phyloP scores from a whole-genome alignment of 2,888 invertebrate species.

The Anarsia innoxiella region DNA sequence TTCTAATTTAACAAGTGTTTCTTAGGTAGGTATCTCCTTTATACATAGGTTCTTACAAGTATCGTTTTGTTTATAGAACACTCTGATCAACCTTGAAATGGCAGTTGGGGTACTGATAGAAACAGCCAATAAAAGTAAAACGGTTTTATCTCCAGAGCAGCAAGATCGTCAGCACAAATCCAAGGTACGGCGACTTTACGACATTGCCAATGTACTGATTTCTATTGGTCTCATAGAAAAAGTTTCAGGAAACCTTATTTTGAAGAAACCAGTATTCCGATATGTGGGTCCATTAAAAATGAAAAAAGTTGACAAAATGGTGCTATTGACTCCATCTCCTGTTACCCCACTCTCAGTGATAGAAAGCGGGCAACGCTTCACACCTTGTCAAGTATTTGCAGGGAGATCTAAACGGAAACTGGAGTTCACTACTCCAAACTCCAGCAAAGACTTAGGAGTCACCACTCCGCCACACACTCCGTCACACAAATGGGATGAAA shows the following conservation, averaged over 20 bases:
- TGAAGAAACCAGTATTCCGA: conserved; percentile 80
- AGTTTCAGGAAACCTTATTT: conserved; percentile 75
- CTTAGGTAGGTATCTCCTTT: too few species aligned
- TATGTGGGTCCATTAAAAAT: conserved; percentile 75
- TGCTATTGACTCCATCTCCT: conserved; percentile 46
- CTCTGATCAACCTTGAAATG: conserved; percentile 79
- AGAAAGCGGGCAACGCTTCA: conserved; percentile 38
- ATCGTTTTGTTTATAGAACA: conserved; percentile 68
- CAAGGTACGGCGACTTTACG: conserved; percentile 83
- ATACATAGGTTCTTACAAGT: too few species aligned
- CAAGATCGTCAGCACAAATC: conserved; percentile 76
- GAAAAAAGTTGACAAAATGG: conserved; percentile 46
- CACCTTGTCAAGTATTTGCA: conserved; percentile 47
- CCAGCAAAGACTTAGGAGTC: conserved; percentile 50
- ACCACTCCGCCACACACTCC: conserved; percentile 62
- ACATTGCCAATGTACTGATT: conserved; percentile 85
- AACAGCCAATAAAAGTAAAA: conserved; percentile 62
- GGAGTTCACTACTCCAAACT: conserved; percentile 58
- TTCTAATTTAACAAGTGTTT: too few species aligned
- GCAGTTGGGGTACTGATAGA: conserved; percentile 79
- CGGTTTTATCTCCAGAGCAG: conserved; percentile 65
- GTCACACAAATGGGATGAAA: conserved; percentile 74
- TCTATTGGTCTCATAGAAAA: conserved; percentile 83
- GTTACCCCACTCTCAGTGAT: conserved; percentile 51
- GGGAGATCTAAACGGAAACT: conserved; percentile 65